A percentile compares a stretch with the other conserved stretches of the same genome.
phyloP scores from a whole-genome alignment of 2,113 vertebrate species.

The Campylorhamphus procurvoides region DNA sequence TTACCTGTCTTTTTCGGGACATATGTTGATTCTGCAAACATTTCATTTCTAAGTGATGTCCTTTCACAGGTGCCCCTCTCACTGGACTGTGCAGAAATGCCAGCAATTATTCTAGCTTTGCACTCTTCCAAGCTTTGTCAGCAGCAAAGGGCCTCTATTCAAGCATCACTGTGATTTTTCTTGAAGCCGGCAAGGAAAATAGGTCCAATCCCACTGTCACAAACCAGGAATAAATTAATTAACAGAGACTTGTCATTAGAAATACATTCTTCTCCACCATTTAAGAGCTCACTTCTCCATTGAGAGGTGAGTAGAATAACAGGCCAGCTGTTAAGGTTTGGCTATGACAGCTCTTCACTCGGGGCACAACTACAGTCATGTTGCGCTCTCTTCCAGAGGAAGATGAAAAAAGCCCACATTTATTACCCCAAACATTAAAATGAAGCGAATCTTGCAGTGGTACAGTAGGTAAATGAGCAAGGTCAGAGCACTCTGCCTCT shows the following conservation, averaged over 20 bases:
- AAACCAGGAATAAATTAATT: neutral
- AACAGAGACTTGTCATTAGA: neutral
- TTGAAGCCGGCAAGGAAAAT: neutral
- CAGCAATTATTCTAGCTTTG: neutral
- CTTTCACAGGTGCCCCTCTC: neutral
- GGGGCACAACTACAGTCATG: neutral
- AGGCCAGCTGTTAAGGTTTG: neutral
- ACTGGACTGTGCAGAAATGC: neutral
- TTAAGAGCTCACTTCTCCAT: neutral
- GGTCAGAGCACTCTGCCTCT: slow-evolving; percentile 28
- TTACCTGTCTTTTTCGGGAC: neutral
- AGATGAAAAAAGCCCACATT: neutral
- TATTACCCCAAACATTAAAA: neutral
- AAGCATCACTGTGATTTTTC: neutral
- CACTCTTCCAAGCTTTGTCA: neutral
- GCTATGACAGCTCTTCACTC: neutral
- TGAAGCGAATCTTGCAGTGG: neutral
- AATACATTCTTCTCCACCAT: neutral
- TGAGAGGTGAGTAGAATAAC: neutral
- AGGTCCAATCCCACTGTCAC: neutral
- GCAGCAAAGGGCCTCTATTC: neutral
- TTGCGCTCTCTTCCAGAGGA: neutral
- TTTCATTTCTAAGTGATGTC: neutral
- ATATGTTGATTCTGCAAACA: neutral
- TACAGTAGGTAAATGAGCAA: neutral